Conservation (phyloP, 2,888 invertebrate genomes). For the Loripinus fragilis region DNA sequence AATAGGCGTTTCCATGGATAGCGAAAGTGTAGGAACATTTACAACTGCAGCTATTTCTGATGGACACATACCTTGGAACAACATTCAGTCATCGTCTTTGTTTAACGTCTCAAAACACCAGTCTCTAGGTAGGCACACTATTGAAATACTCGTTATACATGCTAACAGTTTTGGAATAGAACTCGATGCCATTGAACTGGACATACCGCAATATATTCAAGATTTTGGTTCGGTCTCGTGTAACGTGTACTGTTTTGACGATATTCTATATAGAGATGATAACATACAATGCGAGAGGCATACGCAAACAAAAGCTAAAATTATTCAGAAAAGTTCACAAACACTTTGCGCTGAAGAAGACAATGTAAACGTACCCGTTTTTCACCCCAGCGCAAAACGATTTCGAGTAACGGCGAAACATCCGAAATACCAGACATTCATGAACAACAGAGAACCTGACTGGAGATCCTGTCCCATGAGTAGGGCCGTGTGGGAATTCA, state of each 20-base stretch:
- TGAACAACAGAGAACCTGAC: conserved; percentile 58
- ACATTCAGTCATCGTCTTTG: conserved; percentile 31
- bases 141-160: conserved; percentile 48
- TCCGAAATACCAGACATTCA: conserved; percentile 64
- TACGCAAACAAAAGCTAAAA: conserved; percentile 21
- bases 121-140: conserved; percentile 53
- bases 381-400: conserved; percentile 47
- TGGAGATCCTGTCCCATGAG: conserved; percentile 54
- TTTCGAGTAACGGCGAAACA: conserved; percentile 64
- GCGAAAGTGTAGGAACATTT: conserved; percentile 36
- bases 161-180: conserved; percentile 66
- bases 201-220: conserved; percentile 23
- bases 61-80: conserved; percentile 53
- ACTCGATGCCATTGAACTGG: conserved; percentile 59
- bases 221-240: conserved; percentile 59
- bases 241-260: conserved; percentile 61
- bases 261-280: conserved; percentile 46
- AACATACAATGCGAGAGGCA: not conserved
- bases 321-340: conserved; percentile 55
- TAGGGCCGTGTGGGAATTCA: conserved; percentile 56
- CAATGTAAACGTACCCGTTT: conserved; percentile 70
- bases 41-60: conserved; percentile 23
- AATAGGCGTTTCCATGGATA: conserved; percentile 49
- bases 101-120: not conserved
- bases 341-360: conserved; percentile 72